Conservation (phyloP, 2,797 vertebrate genomes). For the Schizopygopsis malacanthus region DNA sequence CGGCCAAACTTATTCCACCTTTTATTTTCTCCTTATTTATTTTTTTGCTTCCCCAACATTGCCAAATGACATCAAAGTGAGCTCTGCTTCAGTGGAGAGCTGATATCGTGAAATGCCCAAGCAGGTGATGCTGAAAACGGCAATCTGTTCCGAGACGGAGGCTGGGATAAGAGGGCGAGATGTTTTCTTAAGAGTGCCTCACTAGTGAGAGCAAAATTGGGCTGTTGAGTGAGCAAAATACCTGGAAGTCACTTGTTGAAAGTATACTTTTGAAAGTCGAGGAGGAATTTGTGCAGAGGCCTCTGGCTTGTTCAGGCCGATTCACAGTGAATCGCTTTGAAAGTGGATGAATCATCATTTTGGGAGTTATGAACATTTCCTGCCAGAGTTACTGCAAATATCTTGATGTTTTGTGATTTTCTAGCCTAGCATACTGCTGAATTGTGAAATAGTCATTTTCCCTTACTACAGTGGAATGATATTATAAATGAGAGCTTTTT, state of each 20-base stretch:
- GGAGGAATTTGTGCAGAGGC: slow-evolving; percentile 8
- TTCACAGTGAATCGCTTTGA: neutral
- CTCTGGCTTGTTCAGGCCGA: slow-evolving; percentile 7
- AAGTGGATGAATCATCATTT: slow-evolving; percentile 17
- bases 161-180: slow-evolving; percentile 16
- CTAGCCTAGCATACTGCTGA: neutral
- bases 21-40: neutral
- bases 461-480: neutral
- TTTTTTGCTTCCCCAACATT: neutral
- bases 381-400: neutral
- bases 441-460: neutral
- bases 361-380: neutral
- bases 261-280: slow-evolving; percentile 1
- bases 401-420: neutral
- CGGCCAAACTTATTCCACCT: neutral
- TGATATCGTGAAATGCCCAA: slow-evolving; percentile 3
- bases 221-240: slow-evolving; percentile 42
- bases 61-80: slow-evolving; percentile 29
- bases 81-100: slow-evolving; percentile 24
- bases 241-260: slow-evolving; percentile 42
- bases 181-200: slow-evolving; percentile 29
- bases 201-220: slow-evolving; percentile 22
- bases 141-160: neutral
- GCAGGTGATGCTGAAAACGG: slow-evolving; percentile 22
- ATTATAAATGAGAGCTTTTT: neutral